These are phyloP conservation scores for Cromileptes altivelis DNA, from an alignment of 2,113 vertebrate species.

Conservation along the genomic window DNA sequence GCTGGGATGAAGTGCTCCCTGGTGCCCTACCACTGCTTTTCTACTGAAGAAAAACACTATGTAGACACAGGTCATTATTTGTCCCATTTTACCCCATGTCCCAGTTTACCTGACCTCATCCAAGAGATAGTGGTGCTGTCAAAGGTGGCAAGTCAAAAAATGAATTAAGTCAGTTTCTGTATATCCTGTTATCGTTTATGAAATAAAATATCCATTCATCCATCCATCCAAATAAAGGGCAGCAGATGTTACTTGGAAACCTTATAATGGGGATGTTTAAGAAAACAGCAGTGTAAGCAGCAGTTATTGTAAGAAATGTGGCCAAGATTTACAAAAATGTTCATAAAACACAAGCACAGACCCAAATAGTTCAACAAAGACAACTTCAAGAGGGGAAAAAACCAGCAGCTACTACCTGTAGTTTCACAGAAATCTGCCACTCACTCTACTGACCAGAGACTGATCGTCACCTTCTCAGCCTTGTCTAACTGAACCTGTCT, in stretches of 20 bases:
- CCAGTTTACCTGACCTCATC: too few species aligned
- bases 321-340: neutral
- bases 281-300: too few species aligned
- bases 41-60: too few species aligned
- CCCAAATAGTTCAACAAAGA: neutral
- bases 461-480: neutral
- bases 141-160: constrained; percentile 18
- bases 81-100: too few species aligned
- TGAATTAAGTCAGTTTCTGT: constrained; percentile 13
- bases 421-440: neutral
- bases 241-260: too few species aligned
- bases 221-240: too few species aligned
- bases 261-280: neutral
- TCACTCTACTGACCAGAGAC: neutral
- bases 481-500: neutral
- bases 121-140: constrained; percentile 13
- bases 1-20: too few species aligned
- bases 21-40: too few species aligned
- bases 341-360: neutral
- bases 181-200: neutral
- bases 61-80: too few species aligned
- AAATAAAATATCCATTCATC: neutral
- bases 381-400: too few species aligned
- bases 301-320: too few species aligned
- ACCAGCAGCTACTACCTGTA: too few species aligned